Conservation (phyloP, 2,797 vertebrate genomes). For the Galagoides demidoff region DNA sequence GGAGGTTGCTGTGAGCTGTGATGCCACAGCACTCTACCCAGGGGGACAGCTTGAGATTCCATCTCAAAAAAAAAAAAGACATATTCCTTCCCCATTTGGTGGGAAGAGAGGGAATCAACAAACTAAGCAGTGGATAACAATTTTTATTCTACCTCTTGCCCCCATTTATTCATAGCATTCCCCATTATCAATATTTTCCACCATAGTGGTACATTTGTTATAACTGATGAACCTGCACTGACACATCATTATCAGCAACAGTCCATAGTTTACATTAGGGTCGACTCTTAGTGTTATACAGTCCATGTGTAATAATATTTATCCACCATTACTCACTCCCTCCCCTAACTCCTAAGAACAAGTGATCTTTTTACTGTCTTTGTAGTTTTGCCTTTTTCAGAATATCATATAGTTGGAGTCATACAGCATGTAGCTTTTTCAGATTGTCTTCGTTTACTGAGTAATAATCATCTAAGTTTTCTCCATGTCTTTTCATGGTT, state of each 20-base stretch:
- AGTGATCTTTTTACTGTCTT: neutral
- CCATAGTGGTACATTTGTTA: neutral
- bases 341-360: neutral
- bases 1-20: no score
- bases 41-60: no score
- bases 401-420: neutral
- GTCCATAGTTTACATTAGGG: neutral
- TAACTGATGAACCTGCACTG: neutral
- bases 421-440: neutral
- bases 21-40: no score
- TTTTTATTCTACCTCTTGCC: neutral
- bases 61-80: neutral
- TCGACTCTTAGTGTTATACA: neutral
- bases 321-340: neutral
- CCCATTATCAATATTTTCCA: neutral
- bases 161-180: neutral
- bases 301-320: neutral
- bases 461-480: neutral
- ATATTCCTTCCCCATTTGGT: neutral
- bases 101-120: neutral
- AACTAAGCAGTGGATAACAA: neutral
- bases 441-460: neutral
- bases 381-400: neutral
- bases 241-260: neutral
- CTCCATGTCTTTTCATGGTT: neutral